phyloP scores from a whole-genome alignment of 1,140 invertebrate genomes.

The Saxidomus purpurata region DNA sequence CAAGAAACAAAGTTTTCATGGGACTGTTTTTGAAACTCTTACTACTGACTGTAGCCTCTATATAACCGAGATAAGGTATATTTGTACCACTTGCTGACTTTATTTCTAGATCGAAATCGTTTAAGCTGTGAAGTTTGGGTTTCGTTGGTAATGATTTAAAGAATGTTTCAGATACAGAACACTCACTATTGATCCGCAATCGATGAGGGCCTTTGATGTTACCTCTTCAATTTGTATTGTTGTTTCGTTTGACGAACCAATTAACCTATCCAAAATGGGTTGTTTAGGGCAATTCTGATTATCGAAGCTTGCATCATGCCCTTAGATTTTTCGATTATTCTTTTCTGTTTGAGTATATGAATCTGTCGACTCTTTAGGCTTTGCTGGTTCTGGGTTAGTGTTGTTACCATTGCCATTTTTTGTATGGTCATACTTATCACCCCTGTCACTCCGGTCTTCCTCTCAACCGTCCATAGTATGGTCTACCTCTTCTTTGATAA shows the following conservation, averaged over 20 bases:
- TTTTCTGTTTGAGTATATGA: neutral
- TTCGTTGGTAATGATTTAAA: neutral
- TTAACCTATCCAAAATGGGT: neutral
- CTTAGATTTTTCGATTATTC: no score
- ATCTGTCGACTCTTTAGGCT: no score
- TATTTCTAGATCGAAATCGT: neutral
- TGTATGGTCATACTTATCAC: no score
- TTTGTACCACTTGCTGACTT: neutral
- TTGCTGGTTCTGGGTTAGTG: slow-evolving; percentile 77
- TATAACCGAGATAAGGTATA: neutral
- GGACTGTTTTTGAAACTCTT: neutral
- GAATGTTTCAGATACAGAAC: neutral
- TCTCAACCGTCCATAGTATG: no score
- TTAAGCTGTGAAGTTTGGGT: neutral
- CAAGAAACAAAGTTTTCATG: neutral
- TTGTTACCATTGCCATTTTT: slow-evolving; percentile 60
- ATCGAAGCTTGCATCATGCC: neutral
- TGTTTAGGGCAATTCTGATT: neutral
- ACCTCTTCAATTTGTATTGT: neutral
- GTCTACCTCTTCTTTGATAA: no score
- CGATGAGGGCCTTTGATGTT: neutral
- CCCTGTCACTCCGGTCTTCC: neutral
- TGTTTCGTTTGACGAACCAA: no score
- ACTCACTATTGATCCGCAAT: neutral
- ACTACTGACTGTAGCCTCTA: neutral